These are phyloP conservation scores for Brienomyrus longianalis DNA, from an alignment of 2,113 vertebrate species.

Conservation along the genomic window DNA sequence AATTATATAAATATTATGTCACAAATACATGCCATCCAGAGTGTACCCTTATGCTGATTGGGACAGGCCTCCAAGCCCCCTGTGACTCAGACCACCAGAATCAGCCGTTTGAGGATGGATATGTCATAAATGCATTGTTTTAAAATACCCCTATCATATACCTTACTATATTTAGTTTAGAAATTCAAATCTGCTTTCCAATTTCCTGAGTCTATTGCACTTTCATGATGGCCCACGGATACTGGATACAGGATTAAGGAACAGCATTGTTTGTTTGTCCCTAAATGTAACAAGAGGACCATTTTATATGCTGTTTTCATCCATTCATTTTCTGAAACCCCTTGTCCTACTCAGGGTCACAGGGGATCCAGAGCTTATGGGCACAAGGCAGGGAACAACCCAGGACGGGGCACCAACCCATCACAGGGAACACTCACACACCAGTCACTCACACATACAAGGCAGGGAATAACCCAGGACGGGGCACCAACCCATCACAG, in stretches of 20 bases:
- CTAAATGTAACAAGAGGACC: background rate
- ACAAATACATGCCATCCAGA: background rate
- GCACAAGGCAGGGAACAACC: background rate
- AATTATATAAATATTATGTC: background rate
- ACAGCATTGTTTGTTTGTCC: background rate
- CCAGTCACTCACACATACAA: no score
- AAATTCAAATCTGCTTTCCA: background rate
- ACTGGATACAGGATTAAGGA: background rate
- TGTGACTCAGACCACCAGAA: background rate
- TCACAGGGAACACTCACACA: background rate
- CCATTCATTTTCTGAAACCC: background rate
- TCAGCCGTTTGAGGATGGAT: background rate
- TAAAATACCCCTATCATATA: background rate
- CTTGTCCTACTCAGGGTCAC: background rate
- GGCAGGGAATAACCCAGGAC: no score
- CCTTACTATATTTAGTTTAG: background rate
- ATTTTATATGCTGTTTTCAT: background rate
- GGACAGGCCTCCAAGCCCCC: background rate
- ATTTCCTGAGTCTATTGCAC: background rate
- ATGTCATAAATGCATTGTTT: background rate
- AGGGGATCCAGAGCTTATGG: background rate
- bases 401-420: background rate
- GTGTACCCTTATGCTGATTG: background rate
- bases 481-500: no score
- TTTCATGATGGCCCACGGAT: background rate